Evolutionary conservation across 2,797 vertebrate genomes (phyloP).

Genomic region (Chiloscyllium punctatum): DNA sequence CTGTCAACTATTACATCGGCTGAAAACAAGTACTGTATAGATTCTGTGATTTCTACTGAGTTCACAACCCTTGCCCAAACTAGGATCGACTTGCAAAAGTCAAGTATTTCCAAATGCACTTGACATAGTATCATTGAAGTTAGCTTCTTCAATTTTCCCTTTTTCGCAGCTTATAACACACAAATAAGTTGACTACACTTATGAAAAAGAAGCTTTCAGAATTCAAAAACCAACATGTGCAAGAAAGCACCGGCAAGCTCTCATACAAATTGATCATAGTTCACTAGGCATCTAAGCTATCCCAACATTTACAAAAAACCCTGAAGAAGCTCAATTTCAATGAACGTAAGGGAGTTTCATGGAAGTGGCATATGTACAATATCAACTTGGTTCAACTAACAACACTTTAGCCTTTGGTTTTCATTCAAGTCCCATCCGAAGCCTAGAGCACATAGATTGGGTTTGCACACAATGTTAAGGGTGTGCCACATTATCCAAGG

Average conservation of each 20-base stretch:
- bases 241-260: not conserved
- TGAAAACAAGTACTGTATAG: not conserved
- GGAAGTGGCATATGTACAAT: not conserved
- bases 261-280: not conserved
- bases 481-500: not conserved
- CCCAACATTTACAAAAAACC: not conserved
- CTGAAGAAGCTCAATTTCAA: not conserved
- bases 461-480: no score
- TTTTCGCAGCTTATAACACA: not conserved
- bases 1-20: not conserved
- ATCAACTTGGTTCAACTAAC: not conserved
- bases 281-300: not conserved
- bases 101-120: not conserved
- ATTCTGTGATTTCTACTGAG: not conserved
- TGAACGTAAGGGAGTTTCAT: not conserved
- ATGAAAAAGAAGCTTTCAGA: not conserved
- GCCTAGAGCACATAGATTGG: not conserved
- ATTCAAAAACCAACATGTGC: not conserved
- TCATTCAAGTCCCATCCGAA: not conserved
- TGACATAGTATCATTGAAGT: not conserved
- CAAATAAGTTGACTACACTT: not conserved
- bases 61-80: not conserved
- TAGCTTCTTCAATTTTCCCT: not conserved
- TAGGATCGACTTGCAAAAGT: not conserved
- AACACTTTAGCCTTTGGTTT: not conserved